These are phyloP conservation scores for Melipona beecheii DNA, from an alignment of 2,888 invertebrate genomes.

Conservation along the genomic window DNA sequence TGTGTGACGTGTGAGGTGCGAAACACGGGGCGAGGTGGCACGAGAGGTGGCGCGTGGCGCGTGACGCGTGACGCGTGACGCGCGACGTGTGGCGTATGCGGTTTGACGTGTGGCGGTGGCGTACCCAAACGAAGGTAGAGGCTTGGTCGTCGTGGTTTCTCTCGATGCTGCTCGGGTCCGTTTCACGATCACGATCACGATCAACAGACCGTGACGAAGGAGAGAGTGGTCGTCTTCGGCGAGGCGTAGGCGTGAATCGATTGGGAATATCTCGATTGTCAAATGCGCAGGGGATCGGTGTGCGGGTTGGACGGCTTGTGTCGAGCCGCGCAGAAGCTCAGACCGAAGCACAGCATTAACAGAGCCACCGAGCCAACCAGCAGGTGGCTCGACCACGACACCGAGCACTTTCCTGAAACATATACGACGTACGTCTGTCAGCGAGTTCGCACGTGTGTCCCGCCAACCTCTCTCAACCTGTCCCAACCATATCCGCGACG, in stretches of 20 bases:
- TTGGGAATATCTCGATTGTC: constrained; percentile 81
- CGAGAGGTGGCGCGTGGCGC: no score
- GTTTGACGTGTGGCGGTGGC: neutral
- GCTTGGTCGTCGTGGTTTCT: neutral
- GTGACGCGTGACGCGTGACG: neutral
- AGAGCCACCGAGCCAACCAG: constrained; percentile 85
- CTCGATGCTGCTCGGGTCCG: neutral
- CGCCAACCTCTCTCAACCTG: neutral
- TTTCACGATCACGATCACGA: constrained; percentile 75
- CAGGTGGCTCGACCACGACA: constrained; percentile 86
- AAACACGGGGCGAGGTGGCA: no score
- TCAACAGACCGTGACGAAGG: constrained; percentile 81
- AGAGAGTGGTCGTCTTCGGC: constrained; percentile 77
- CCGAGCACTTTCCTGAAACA: constrained; percentile 85
- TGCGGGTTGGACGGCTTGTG: constrained; percentile 84
- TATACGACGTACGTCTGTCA: constrained; percentile 50
- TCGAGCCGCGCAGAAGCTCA: constrained; percentile 86
- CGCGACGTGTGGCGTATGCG: neutral
- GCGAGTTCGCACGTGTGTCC: neutral
- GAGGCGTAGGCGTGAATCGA: constrained; percentile 80
- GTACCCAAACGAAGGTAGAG: constrained; percentile 22
- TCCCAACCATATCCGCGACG: neutral
- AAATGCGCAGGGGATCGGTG: constrained; percentile 80
- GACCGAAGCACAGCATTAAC: constrained; percentile 85
- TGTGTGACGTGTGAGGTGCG: neutral